Conservation (phyloP, 2,113 vertebrate species). For the Emydocephalus ijimae region DNA sequence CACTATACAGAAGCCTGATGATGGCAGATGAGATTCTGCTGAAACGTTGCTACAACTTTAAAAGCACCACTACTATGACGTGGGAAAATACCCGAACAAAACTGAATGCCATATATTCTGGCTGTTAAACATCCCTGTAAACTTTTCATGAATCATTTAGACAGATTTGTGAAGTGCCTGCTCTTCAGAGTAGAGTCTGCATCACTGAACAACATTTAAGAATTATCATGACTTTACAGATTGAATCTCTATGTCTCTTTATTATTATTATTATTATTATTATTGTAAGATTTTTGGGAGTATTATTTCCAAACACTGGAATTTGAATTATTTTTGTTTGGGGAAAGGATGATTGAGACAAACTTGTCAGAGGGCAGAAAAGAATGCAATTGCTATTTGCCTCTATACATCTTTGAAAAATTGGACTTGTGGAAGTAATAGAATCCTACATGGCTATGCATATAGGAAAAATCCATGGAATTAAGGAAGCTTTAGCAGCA, state of each 20-base stretch:
- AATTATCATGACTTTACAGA: neutral
- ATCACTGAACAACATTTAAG: neutral
- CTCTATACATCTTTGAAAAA: neutral
- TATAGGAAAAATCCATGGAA: neutral
- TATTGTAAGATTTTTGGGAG: neutral
- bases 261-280: no score
- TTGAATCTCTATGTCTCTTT: neutral
- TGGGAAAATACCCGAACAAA: no score
- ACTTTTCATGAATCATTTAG: conserved; percentile 11
- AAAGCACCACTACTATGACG: no score
- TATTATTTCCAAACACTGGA: neutral
- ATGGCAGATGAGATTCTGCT: no score
- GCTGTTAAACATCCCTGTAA: conserved; percentile 4
- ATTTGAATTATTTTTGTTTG: neutral
- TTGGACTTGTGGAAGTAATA: neutral
- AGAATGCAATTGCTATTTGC: neutral
- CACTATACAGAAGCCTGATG: no score
- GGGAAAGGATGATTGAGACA: neutral
- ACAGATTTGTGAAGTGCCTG: neutral
- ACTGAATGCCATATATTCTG: no score
- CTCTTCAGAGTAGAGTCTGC: neutral
- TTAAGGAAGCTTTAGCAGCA: neutral
- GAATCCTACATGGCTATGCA: neutral
- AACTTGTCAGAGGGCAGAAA: neutral
- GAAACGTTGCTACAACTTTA: no score